phyloP scores from a whole-genome alignment of 2,113 vertebrate genomes.

The Echinops telfairi region DNA sequence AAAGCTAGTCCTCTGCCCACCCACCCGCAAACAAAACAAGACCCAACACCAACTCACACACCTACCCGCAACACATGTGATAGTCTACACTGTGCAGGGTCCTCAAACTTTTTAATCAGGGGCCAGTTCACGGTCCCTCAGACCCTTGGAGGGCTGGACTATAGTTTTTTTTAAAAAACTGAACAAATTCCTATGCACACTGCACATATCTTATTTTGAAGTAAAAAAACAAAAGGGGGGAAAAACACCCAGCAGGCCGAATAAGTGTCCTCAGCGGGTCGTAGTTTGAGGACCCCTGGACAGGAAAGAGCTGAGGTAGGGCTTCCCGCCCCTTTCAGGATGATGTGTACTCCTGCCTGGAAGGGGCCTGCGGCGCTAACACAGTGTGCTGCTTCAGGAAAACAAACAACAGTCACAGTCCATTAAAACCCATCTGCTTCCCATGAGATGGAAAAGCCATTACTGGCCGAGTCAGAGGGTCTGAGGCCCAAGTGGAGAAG shows the following conservation, averaged over 20 bases:
- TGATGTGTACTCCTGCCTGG: neutral
- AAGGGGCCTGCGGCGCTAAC: neutral
- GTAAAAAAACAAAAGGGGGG: too few species aligned
- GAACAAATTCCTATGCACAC: too few species aligned
- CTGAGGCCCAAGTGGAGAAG: neutral
- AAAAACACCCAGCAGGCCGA: too few species aligned
- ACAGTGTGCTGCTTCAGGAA: slow-evolving; percentile 17
- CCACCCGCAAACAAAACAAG: neutral
- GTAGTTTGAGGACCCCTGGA: too few species aligned
- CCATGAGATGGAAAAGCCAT: slow-evolving; percentile 54
- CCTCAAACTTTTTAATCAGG: too few species aligned
- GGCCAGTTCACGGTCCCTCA: too few species aligned
- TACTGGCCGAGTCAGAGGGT: slow-evolving; percentile 34
- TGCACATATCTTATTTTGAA: too few species aligned
- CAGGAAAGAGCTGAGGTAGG: neutral
- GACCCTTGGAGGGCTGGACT: too few species aligned
- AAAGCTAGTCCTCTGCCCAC: neutral
- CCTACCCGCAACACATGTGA: too few species aligned
- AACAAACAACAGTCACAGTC: slow-evolving; percentile 65
- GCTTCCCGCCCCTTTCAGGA: neutral
- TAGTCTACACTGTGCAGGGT: too few species aligned
- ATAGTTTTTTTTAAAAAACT: too few species aligned
- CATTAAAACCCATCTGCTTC: slow-evolving; percentile 73
- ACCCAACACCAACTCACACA: neutral
- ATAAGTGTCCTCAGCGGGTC: too few species aligned